These are phyloP conservation scores for Drosophila silvestris DNA, from an alignment of 2,888 invertebrate genomes.

Conservation along the genomic window DNA sequence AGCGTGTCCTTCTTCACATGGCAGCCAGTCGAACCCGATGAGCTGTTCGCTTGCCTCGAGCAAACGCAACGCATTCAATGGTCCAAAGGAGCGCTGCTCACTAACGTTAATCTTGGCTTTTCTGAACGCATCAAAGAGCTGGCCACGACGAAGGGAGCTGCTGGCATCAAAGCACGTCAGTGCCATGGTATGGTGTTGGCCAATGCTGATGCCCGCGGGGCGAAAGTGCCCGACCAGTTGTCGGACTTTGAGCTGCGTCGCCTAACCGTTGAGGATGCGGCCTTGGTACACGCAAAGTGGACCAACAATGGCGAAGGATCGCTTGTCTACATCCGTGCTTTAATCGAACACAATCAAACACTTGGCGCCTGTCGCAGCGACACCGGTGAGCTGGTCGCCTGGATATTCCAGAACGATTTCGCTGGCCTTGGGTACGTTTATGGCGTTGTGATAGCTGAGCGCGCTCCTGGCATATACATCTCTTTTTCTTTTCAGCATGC, in stretches of 20 bases:
- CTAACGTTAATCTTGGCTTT: slow-evolving; percentile 70
- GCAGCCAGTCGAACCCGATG: slow-evolving; percentile 59
- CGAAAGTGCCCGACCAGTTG: slow-evolving; percentile 59
- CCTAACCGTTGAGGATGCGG: slow-evolving; percentile 63
- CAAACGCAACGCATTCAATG: slow-evolving; percentile 75
- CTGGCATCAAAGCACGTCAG: slow-evolving; percentile 55
- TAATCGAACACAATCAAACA: slow-evolving; percentile 71
- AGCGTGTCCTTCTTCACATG: slow-evolving; percentile 81
- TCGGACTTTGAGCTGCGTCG: slow-evolving; percentile 67
- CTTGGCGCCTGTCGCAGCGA: slow-evolving; percentile 71
- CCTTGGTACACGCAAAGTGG: slow-evolving; percentile 71
- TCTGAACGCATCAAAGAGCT: slow-evolving; percentile 65
- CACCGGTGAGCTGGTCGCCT: slow-evolving; percentile 71
- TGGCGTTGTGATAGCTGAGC: neutral
- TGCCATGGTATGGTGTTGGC: slow-evolving; percentile 73
- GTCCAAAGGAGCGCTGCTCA: slow-evolving; percentile 72
- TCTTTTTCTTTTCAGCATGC: slow-evolving; percentile 57
- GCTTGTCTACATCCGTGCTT: slow-evolving; percentile 67
- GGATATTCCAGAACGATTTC: slow-evolving; percentile 84
- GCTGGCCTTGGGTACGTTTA: slow-evolving; percentile 75
- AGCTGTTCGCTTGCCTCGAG: slow-evolving; percentile 74
- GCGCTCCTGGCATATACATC: neutral
- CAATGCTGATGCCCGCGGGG: slow-evolving; percentile 45
- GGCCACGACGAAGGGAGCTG: slow-evolving; percentile 50
- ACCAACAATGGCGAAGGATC: slow-evolving; percentile 81